These are phyloP conservation scores for Baryphthengus martii DNA, from an alignment of 2,113 vertebrate species.

Conservation along the genomic window DNA sequence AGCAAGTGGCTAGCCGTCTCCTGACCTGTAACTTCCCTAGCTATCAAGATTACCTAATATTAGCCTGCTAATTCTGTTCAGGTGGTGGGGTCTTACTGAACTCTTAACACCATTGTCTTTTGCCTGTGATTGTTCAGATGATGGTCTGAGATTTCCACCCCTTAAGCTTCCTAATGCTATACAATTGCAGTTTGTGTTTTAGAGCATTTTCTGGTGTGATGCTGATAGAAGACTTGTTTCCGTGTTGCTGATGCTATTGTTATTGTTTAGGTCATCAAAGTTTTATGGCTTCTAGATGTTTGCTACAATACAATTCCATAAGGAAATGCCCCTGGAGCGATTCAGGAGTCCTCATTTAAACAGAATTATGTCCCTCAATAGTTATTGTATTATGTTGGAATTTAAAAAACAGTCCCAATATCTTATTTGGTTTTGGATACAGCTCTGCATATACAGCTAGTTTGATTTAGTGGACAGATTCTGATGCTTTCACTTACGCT, in stretches of 20 bases:
- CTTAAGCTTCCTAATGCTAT: neutral
- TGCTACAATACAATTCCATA: neutral
- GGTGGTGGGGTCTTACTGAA: neutral
- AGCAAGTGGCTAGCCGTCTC: neutral
- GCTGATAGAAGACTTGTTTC: neutral
- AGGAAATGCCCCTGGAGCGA: neutral
- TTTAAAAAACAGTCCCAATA: neutral
- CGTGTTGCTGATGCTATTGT: neutral
- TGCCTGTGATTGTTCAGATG: neutral
- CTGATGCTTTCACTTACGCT: neutral
- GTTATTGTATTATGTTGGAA: neutral
- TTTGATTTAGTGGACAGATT: neutral
- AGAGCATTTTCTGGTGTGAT: neutral
- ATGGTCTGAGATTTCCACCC: neutral
- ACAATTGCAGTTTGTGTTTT: neutral
- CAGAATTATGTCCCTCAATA: neutral
- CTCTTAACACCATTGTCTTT: neutral
- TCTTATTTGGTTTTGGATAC: neutral
- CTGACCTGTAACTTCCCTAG: neutral
- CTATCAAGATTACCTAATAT: neutral
- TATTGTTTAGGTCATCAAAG: neutral
- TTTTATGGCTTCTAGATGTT: neutral
- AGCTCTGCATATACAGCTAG: neutral
- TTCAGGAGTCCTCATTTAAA: neutral
- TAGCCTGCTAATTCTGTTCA: neutral